phyloP scores from a whole-genome alignment of 2,797 vertebrate species.

The Macroramphosus scolopax region DNA sequence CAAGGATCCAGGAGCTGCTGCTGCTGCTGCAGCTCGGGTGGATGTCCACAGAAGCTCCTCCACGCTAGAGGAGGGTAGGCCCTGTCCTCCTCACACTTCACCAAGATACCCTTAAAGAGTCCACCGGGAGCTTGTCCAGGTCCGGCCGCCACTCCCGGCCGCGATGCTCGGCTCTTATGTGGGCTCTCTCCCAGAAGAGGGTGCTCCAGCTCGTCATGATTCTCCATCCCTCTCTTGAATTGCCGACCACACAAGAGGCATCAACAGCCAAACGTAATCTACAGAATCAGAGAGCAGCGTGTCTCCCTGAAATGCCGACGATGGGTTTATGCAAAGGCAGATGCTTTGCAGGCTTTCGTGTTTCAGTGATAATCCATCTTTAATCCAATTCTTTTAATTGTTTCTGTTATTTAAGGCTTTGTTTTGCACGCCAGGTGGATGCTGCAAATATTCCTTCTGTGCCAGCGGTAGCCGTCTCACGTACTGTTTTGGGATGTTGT shows the following conservation, averaged over 20 bases:
- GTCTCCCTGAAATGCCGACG: constrained; percentile 24
- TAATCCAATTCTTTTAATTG: constrained; percentile 70
- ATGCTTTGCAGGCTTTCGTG: constrained; percentile 46
- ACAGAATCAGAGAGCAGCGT: constrained; percentile 26
- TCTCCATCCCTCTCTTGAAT: constrained; percentile 75
- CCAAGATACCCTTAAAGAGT: constrained; percentile 69
- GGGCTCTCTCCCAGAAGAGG: constrained; percentile 78
- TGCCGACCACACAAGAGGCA: constrained; percentile 37
- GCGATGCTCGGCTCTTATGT: constrained; percentile 33
- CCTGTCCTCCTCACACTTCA: constrained; percentile 77
- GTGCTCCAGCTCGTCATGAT: constrained; percentile 82
- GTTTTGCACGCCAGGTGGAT: constrained; percentile 38
- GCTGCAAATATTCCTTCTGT: constrained; percentile 16
- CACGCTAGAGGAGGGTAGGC: constrained; percentile 68
- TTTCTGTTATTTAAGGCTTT: constrained; percentile 42
- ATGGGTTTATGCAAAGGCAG: constrained; percentile 46
- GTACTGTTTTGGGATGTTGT: constrained; percentile 12
- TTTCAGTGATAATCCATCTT: constrained; percentile 66
- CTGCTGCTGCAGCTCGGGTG: constrained; percentile 70
- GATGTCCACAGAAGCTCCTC: constrained; percentile 70
- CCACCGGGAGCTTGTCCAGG: constrained; percentile 39
- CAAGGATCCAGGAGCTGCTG: constrained; percentile 82
- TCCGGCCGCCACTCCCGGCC: constrained; percentile 21
- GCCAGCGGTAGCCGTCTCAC: constrained; percentile 3
- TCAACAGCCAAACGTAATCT: constrained; percentile 54